Percentiles rank a stretch among this genome's conserved stretches.
Evolutionary conservation across 2,113 vertebrate genomes (phyloP).

Genomic region (Sporophila hypoxantha): DNA sequence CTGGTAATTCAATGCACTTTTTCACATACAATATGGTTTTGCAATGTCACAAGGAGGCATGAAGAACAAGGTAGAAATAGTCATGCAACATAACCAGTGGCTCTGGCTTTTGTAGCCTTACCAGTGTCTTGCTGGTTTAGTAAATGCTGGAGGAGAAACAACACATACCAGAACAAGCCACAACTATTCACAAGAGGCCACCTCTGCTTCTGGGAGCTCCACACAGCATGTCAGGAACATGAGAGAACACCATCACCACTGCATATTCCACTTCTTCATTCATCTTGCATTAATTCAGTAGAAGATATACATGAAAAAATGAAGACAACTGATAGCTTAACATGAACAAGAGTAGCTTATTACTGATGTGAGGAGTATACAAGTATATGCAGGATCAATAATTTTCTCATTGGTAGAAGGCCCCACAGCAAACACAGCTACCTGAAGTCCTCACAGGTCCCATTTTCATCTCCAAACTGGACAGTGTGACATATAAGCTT

Average conservation of each 20-base stretch:
- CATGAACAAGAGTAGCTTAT: background rate
- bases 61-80: background rate
- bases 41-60: background rate
- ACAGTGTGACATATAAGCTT: accelerated
- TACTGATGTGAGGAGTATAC: background rate
- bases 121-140: background rate
- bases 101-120: background rate
- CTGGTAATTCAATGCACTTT: background rate
- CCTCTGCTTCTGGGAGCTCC: background rate
- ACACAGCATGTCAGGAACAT: accelerated
- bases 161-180: background rate
- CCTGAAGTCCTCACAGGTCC: background rate
- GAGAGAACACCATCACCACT: background rate
- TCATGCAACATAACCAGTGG: background rate
- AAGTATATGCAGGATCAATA: background rate
- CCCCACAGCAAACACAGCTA: background rate
- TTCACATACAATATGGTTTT: accelerated
- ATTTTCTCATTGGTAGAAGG: background rate
- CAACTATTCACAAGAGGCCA: background rate
- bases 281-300: background rate
- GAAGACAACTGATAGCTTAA: background rate
- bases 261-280: background rate
- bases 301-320: background rate
- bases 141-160: background rate
- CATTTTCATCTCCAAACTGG: background rate